Evolutionary conservation across 1,140 invertebrate species (phyloP).

Genomic region (Vanessa atalanta): DNA sequence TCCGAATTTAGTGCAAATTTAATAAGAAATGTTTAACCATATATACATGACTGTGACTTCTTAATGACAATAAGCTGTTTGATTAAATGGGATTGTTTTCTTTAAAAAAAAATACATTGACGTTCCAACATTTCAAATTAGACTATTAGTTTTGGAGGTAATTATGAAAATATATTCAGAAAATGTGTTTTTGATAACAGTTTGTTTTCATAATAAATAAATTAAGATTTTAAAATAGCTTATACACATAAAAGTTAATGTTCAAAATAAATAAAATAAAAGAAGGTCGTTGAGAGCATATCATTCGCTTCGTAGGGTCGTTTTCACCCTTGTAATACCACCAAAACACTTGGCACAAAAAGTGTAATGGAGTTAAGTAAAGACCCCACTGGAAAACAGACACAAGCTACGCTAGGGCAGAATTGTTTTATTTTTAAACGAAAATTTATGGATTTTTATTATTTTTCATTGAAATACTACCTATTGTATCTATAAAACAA

Average conservation of each 20-base stretch:
- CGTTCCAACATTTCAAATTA: too few relatives aligned
- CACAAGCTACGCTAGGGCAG: constrained; percentile 58
- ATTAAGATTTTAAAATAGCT: background rate
- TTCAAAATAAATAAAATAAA: constrained; percentile 53
- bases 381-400: constrained; percentile 71
- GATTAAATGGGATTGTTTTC: too few relatives aligned
- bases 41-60: too few relatives aligned
- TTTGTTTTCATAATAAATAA: background rate
- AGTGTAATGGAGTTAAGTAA: constrained; percentile 77
- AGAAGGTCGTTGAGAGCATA: constrained; percentile 61
- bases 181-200: too few relatives aligned
- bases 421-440: constrained; percentile 42
- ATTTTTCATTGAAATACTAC: too few relatives aligned
- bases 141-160: too few relatives aligned
- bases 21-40: too few relatives aligned
- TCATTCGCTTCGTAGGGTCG: constrained; percentile 76
- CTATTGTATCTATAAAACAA: too few relatives aligned
- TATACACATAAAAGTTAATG: constrained; percentile 14
- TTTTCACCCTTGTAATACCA: constrained; percentile 78
- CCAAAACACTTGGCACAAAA: constrained; percentile 78
- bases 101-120: too few relatives aligned
- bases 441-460: background rate
- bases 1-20: background rate
- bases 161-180: too few relatives aligned
- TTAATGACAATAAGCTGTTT: too few relatives aligned